These are phyloP conservation scores for Zootermopsis nevadensis DNA, from an alignment of 2,888 invertebrate species.

Conservation along the genomic window DNA sequence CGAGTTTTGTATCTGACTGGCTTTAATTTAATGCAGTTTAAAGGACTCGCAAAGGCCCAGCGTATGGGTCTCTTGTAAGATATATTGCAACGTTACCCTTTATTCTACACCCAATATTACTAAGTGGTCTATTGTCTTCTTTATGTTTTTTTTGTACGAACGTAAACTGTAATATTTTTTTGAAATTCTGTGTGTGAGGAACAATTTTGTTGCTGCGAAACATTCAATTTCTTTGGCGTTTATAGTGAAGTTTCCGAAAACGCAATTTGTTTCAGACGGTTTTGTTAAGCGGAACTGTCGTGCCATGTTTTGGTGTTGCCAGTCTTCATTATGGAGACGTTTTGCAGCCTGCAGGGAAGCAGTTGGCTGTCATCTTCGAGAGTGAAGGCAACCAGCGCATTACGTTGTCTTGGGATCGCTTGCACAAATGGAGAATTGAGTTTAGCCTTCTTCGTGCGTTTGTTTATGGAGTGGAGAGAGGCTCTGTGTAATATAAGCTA, in stretches of 20 bases:
- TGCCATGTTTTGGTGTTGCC: neutral
- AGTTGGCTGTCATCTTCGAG: neutral
- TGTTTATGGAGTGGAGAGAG: too few species aligned
- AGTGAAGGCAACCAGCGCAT: neutral
- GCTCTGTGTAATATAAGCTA: too few species aligned
- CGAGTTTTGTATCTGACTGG: too few species aligned
- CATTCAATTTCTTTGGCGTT: neutral
- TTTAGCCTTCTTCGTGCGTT: too few species aligned
- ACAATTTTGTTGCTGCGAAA: neutral
- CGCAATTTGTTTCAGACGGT: neutral
- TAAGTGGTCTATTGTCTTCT: too few species aligned
- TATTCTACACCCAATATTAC: too few species aligned
- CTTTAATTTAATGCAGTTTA: too few species aligned
- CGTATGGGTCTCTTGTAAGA: too few species aligned
- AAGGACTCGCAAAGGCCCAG: too few species aligned
- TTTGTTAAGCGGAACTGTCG: neutral
- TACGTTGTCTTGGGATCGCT: neutral
- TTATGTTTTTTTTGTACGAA: too few species aligned
- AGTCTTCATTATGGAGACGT: conserved; percentile 8
- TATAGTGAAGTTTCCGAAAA: neutral
- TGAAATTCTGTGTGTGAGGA: neutral
- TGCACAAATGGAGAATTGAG: too few species aligned
- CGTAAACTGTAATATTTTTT: neutral
- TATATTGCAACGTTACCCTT: too few species aligned
- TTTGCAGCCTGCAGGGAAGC: neutral